A percentile compares a stretch with the other conserved stretches of the same genome.
Conservation (phyloP, 2,113 vertebrate species). For the Cynoglossus semilaevis region DNA sequence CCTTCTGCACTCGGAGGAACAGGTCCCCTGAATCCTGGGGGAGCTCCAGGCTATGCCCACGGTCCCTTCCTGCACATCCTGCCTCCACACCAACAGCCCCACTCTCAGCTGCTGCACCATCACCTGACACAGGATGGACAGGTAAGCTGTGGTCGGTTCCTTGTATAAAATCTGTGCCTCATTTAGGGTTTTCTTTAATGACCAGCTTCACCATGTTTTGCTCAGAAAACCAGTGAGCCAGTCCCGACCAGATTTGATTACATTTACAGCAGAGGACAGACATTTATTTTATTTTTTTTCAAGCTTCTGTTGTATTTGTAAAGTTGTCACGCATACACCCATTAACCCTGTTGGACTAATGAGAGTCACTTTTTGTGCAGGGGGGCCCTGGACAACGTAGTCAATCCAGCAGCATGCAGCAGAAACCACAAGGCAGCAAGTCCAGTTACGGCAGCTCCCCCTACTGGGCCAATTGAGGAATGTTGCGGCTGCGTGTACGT, state of each 20-base stretch:
- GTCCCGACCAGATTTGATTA: too few species aligned
- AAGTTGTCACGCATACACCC: too few species aligned
- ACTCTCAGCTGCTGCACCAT: constrained; percentile 93
- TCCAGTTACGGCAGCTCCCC: constrained; percentile 78
- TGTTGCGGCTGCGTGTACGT: constrained; percentile 37
- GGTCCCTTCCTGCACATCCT: constrained; percentile 91
- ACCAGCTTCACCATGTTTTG: too few species aligned
- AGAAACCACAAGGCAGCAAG: constrained; percentile 79
- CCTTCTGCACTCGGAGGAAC: constrained; percentile 91
- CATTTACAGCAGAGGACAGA: too few species aligned
- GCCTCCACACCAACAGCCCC: constrained; percentile 93
- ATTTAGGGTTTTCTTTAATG: too few species aligned
- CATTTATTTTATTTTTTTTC: too few species aligned
- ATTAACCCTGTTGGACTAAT: too few species aligned
- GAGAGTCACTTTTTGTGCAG: constrained; percentile 22
- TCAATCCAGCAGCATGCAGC: constrained; percentile 79
- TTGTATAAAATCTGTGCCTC: not conserved
- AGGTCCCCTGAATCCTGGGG: constrained; percentile 86
- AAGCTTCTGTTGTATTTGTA: too few species aligned
- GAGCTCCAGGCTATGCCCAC: constrained; percentile 87
- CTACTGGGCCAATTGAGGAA: constrained; percentile 79
- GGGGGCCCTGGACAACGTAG: constrained; percentile 74
- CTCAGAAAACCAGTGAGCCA: too few species aligned
- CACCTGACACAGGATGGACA: constrained; percentile 78
- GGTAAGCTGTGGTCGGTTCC: constrained; percentile 45